phyloP scores from a whole-genome alignment of 2,888 invertebrate genomes.

The Dascillus cervinus region DNA sequence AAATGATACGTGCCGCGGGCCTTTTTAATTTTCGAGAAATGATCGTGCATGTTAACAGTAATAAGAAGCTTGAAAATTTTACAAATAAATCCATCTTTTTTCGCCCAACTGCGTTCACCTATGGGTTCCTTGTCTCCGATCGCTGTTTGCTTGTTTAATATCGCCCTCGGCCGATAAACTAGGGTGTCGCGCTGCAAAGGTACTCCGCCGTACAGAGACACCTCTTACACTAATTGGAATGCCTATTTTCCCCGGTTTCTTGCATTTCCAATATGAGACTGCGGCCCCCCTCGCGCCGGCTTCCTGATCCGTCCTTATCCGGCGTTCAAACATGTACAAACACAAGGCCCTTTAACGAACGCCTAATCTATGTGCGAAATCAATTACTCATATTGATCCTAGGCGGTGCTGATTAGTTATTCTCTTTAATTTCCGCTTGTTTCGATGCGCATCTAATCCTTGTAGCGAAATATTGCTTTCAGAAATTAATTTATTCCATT shows the following conservation, averaged over 20 bases:
- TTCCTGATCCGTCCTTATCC: constrained; percentile 7
- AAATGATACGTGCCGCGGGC: constrained; percentile 42
- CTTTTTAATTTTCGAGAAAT: constrained; percentile 44
- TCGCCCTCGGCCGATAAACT: constrained; percentile 39
- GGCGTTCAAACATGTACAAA: constrained; percentile 12
- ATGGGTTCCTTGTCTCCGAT: constrained; percentile 15
- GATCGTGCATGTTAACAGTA: constrained; percentile 40
- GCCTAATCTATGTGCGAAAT: constrained; percentile 26
- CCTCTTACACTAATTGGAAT: constrained; percentile 42
- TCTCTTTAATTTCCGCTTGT: constrained; percentile 45
- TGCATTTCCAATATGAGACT: background rate
- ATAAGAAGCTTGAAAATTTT: constrained; percentile 39
- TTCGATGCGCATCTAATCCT: constrained; percentile 33
- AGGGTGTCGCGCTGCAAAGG: constrained; percentile 32
- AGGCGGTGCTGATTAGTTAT: constrained; percentile 40
- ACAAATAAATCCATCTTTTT: constrained; percentile 30
- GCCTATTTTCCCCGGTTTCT: constrained; percentile 11
- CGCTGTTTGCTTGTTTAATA: constrained; percentile 32
- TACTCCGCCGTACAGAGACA: no score
- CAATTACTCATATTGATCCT: constrained; percentile 31
- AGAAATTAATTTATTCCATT: constrained; percentile 50
- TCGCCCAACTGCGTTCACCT: constrained; percentile 16
- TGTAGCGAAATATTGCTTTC: constrained; percentile 44
- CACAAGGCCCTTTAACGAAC: constrained; percentile 15
- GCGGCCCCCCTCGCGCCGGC: no score